Conservation (phyloP, 2,888 invertebrate genomes). For the Cephus spinipes region DNA sequence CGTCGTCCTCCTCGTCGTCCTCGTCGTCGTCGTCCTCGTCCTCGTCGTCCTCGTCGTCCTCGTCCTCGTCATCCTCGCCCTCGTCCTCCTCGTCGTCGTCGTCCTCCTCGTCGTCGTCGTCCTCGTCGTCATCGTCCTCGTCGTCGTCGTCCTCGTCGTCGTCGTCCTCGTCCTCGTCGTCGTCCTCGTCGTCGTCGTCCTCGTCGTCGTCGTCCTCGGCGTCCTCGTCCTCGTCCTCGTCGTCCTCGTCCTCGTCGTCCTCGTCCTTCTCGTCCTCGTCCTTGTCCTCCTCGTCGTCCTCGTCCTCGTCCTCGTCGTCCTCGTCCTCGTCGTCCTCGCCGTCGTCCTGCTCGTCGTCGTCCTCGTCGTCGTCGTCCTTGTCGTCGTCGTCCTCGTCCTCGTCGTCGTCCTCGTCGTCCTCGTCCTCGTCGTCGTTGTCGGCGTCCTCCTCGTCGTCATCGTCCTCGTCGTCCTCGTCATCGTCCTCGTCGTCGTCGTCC, state of each 20-base stretch:
- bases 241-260: background rate
- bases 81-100: slow-evolving; percentile 1
- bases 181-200: background rate
- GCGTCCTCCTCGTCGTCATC: no score
- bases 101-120: slow-evolving; percentile 1
- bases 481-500: slow-evolving; percentile 1
- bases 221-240: no score
- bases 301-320: no score
- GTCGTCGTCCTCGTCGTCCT: slow-evolving; percentile 1
- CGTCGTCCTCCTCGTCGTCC: background rate
- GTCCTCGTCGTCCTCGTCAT: background rate
- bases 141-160: background rate
- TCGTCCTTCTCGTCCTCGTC: no score
- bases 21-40: background rate
- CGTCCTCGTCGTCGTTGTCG: background rate
- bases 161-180: background rate
- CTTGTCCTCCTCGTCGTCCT: no score
- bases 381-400: background rate
- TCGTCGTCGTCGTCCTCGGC: background rate
- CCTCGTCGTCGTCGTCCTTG: no score
- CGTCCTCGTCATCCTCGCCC: no score
- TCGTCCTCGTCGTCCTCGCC: slow-evolving; percentile 1
- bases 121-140: no score
- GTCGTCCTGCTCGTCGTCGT: no score
- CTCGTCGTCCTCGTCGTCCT: background rate